Percentiles rank a stretch among this genome's conserved stretches.
These are phyloP conservation scores for Leptinotarsa juncta DNA, from an alignment of 2,888 invertebrate species.

Conservation along the genomic window DNA sequence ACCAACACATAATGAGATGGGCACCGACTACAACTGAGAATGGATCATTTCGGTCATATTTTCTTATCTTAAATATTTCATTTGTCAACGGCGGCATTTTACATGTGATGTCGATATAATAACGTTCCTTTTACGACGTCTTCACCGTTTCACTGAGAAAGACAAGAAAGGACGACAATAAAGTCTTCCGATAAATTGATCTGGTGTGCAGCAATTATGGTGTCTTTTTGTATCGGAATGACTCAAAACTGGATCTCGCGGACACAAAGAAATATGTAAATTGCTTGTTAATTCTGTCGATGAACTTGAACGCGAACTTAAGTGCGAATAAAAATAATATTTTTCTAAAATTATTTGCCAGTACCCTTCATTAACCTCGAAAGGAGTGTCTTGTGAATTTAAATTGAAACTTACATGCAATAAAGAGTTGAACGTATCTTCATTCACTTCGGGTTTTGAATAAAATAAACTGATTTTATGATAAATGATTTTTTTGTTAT, in stretches of 20 bases:
- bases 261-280: slow-evolving; percentile 35
- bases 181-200: slow-evolving; percentile 37
- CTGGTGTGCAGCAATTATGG: slow-evolving; percentile 14
- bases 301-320: slow-evolving; percentile 27
- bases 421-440: neutral
- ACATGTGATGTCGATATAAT: slow-evolving; percentile 45
- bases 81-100: slow-evolving; percentile 43
- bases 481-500: too few relatives aligned
- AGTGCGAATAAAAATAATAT: slow-evolving; percentile 28
- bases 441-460: neutral
- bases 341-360: slow-evolving; percentile 26
- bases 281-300: slow-evolving; percentile 31
- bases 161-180: slow-evolving; percentile 32
- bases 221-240: slow-evolving; percentile 9
- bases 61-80: slow-evolving; percentile 45
- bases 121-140: slow-evolving; percentile 42
- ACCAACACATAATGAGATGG: slow-evolving; percentile 31
- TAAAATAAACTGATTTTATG: neutral
- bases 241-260: slow-evolving; percentile 33
- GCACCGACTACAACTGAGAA: slow-evolving; percentile 34
- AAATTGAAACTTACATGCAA: neutral
- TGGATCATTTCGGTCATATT: slow-evolving; percentile 34
- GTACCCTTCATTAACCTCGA: slow-evolving; percentile 8
- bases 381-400: neutral
- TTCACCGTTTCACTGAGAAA: slow-evolving; percentile 36